Base-by-base conservation (phyloP, 1,140 invertebrate species). In the Pteromalus puparum region DNA sequence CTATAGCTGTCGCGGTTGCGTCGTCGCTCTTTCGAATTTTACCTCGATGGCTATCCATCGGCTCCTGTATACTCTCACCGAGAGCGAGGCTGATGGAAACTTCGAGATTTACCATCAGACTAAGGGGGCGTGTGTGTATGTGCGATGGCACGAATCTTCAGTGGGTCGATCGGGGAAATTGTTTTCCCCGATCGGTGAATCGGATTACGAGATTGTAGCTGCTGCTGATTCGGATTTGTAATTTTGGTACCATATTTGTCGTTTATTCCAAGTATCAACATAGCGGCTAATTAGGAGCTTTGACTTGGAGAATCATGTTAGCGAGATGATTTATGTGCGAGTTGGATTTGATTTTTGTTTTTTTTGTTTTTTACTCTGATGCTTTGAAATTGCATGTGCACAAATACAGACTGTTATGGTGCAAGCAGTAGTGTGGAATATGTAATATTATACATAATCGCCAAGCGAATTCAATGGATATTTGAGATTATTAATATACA, bases 11-110 rank as follows among this genome's bases (percentile, higher is more conserved):
- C 21, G 3, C 21, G n/a, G 28, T 61, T 21, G 53, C 18, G 15
- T 61, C 53, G 53, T 61, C 18, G 34, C 15, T 30, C 67, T 74
- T 74, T 9, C 72, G 72, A 74, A 74, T 74, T 34, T 74, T 74
- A 74, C 72, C 34, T 42, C 34, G 67, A 70, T 28, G 26, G 24
- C 26, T 12, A 70, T 3, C 67, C 2, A 21, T 21, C 18, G 18
- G 18, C 53, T 61, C 53, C 53, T n/a, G 18, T 21, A n/a, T n/a
- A 42, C 53, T 21, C 53, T 61, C 53, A 21, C 15, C 3, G 18
- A 61, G 18, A 34, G 30, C n/a, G n/a, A 0, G 21, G 21, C 53
- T 61, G 53, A 61, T 61, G 53, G 53, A 18, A 61, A 61, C 18
- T 61, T 61, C 6, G 4, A 61, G 21, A 61, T 61, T 61, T 53